Evolutionary conservation across 2,113 vertebrate species (phyloP), one percentile per base, ranked within the genome.

Genomic region (Hoplias malabaricus): DNA sequence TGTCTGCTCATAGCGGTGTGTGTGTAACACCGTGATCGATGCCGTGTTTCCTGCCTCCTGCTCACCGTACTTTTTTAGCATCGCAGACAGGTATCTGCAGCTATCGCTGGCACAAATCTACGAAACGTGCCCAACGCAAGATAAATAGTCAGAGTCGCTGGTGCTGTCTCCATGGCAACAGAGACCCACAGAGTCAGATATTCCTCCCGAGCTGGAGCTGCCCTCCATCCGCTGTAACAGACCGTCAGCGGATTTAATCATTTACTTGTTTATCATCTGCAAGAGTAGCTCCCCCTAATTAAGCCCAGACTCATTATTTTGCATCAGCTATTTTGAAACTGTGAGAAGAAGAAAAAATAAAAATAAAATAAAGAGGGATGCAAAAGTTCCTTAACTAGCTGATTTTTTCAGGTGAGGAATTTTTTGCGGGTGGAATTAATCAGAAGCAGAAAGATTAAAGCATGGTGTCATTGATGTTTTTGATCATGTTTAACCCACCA

Each of bases 151-250:
- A 57, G 66, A 77, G 53, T 75, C 70, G 77, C 67, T 27, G 61
- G 74, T 42, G 29, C 80, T 79, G 71, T 88, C 77, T 79, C 86
- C 77, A 79, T 87, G 80, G 83, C 80, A 84, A 87, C 86, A 78
- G 73, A 56, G 79, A 82, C 63, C 76, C 67, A 25, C 42, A 4
- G 63, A 76, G 69, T 78, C 70, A 50, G 80, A 65, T 69, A 42
- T 73, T 77, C 36, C 23, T 50, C 62, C n/a, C 65, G n/a, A 31
- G 31, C 73, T 13, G 14, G 57, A 31, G 62, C 61, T 68, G 53
- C 68, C 74, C 71, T 75, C 50, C 68, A 76, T 70, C 80, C 74
- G 48, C 80, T 69, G 59, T 57, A 53, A 57, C 42, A 80, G 66
- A 81, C 68, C 73, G 67, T 79, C 67, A 69, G 42, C 36, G 65